A percentile compares a stretch with the other conserved stretches of the same genome.
Conservation (phyloP, 2,888 invertebrate species). For the Podabrus alpinus region DNA sequence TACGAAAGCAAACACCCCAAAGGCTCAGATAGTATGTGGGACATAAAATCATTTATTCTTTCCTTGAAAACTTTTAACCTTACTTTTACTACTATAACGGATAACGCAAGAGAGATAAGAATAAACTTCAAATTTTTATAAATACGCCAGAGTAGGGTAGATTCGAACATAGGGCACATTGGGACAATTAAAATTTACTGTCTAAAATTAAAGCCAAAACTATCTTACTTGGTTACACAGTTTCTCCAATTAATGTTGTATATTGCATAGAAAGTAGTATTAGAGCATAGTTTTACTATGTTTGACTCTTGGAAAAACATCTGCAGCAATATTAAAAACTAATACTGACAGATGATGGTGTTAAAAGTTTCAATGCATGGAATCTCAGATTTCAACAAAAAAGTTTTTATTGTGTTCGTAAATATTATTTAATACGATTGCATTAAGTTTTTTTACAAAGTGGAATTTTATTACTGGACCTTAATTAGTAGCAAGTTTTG, state of each 20-base stretch:
- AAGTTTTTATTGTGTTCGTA: neutral
- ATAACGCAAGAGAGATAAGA: neutral
- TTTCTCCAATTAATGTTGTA: too few relatives aligned
- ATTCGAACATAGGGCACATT: neutral
- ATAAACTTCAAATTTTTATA: neutral
- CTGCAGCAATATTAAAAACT: too few relatives aligned
- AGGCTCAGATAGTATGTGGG: neutral
- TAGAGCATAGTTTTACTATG: too few relatives aligned
- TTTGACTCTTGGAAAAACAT: too few relatives aligned
- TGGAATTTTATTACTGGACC: too few relatives aligned
- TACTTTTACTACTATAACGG: neutral
- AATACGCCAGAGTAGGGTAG: neutral
- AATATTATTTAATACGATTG: too few relatives aligned
- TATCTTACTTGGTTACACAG: neutral
- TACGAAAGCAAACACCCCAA: neutral
- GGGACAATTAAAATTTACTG: neutral
- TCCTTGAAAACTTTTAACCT: neutral
- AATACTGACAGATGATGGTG: too few relatives aligned
- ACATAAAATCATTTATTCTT: neutral
- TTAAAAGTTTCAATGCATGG: too few relatives aligned
- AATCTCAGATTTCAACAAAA: too few relatives aligned
- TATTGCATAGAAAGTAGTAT: too few relatives aligned
- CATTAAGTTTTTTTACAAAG: too few relatives aligned
- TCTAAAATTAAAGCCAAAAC: neutral
- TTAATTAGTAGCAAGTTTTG: too few relatives aligned